phyloP scores from a whole-genome alignment of 2,797 vertebrate genomes.

The Lagorchestes hirsutus region DNA sequence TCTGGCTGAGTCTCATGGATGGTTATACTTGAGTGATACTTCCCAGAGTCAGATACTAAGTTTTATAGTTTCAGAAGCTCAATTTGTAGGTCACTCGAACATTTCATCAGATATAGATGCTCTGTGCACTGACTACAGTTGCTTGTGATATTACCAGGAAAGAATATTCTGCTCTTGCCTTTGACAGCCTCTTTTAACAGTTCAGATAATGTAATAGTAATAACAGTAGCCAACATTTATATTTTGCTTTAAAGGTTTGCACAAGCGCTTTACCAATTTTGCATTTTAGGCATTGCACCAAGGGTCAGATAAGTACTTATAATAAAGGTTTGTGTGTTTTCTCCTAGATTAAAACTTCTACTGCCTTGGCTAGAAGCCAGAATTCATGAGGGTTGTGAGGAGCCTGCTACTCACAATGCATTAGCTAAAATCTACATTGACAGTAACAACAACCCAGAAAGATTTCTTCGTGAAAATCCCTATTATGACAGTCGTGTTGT shows the following conservation, averaged over 20 bases:
- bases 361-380: slow-evolving; percentile 98
- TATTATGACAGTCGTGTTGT: slow-evolving; percentile 98
- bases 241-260: neutral
- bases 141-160: neutral
- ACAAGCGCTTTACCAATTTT: neutral
- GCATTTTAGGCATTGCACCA: neutral
- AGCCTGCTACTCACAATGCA: slow-evolving; percentile 98
- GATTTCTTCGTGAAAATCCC: slow-evolving; percentile 98
- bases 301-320: neutral
- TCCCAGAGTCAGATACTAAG: neutral
- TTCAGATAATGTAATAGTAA: neutral
- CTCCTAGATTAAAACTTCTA: slow-evolving; percentile 94
- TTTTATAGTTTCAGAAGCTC: neutral
- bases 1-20: neutral
- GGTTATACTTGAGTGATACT: neutral
- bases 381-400: slow-evolving; percentile 98
- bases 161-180: neutral
- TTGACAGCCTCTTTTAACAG: neutral
- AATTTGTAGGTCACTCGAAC: neutral
- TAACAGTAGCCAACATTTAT: neutral
- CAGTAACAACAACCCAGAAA: slow-evolving; percentile 99
- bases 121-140: neutral
- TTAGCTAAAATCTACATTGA: slow-evolving; percentile 99
- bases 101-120: neutral
- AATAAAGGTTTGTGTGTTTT: slow-evolving; percentile 41